Base-by-base conservation (phyloP, 2,797 vertebrate species). In the Enteromius anoplus region DNA sequence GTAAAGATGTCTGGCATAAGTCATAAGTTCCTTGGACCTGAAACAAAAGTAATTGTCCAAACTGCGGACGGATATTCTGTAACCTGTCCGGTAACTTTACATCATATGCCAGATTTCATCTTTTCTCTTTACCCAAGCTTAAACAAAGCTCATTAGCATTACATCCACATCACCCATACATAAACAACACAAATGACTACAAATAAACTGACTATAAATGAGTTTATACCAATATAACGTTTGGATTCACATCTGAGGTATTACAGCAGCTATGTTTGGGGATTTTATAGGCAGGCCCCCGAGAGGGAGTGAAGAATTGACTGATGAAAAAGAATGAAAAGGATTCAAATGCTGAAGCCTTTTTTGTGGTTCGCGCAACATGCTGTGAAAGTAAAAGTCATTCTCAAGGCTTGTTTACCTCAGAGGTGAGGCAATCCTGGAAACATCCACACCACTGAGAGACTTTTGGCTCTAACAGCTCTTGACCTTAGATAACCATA, bases 191-290 rank as follows among this genome's bases (percentile, higher is more conserved):
- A 81, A 65, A 72, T 37, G 2, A 73, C 69, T 73, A 73, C 51
- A 71, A 47, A 73, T 51, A 49, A 73, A 65, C 80, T 7, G 37
- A 45, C 23, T 45, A 32, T 47, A 32, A 65, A 81, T 64, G 3
- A 37, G 69, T 72, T 72, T 49, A 72, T 15, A 64, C 53, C 51
- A 62, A 34, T 64, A 19, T 72, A 81, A 72, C 21, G 2, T 64
- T 49, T 81, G 80, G 42, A 81, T 73, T 73, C 70, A 72, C 55
- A 64, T 81, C 70, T 72, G 40, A 71, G 53, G 26, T 71, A 60
- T 71, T 71, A 47, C 19, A 2, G 40, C 32, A 40, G 14, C 17
- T 37, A 17, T 73, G 21, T 64, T 64, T 34, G 34, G 53, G 40
- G 26, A 37, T 65, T 64, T 65, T 32, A 37, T n/a, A 49, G 55